A percentile compares a stretch with the other conserved stretches of the same genome.
These are phyloP conservation scores for Triplophysa rosa DNA, from an alignment of 2,113 vertebrate genomes.

Conservation along the genomic window DNA sequence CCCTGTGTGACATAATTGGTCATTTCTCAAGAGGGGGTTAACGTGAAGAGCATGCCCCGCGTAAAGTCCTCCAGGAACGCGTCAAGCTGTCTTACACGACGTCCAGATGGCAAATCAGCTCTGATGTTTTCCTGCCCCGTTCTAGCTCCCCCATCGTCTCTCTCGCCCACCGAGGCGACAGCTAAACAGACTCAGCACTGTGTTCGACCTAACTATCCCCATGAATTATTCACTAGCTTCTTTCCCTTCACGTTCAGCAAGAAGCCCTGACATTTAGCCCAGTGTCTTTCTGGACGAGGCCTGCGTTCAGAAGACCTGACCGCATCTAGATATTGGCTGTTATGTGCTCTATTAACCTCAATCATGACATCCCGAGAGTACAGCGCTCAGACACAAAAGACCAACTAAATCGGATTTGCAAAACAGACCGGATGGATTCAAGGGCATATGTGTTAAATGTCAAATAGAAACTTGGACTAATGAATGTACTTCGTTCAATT, in stretches of 20 bases:
- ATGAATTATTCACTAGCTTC: constrained; percentile 68
- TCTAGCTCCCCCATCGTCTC: background rate
- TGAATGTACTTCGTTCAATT: no score
- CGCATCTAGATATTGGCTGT: constrained; percentile 49
- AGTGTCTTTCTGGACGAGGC: constrained; percentile 56
- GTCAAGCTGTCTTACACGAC: constrained; percentile 64
- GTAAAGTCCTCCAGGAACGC: constrained; percentile 50
- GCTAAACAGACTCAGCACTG: constrained; percentile 64
- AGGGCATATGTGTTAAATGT: constrained; percentile 1
- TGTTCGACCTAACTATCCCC: constrained; percentile 58
- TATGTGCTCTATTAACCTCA: constrained; percentile 55
- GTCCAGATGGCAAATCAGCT: constrained; percentile 68
- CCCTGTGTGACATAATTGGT: constrained; percentile 18
- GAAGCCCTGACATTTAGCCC: constrained; percentile 65
- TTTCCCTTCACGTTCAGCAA: constrained; percentile 42
- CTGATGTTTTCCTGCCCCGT: constrained; percentile 39
- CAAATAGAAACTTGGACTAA: background rate
- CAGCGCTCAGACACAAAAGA: background rate
- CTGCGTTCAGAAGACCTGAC: constrained; percentile 54
- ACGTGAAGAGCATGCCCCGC: constrained; percentile 1
- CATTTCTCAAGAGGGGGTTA: constrained; percentile 25
- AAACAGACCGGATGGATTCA: background rate
- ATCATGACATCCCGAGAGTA: constrained; percentile 23
- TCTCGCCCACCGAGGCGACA: constrained; percentile 45
- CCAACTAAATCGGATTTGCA: constrained; percentile 11